Evolutionary conservation across 2,113 vertebrate species (phyloP).

Genomic region (Nycticryphes semicollaris): DNA sequence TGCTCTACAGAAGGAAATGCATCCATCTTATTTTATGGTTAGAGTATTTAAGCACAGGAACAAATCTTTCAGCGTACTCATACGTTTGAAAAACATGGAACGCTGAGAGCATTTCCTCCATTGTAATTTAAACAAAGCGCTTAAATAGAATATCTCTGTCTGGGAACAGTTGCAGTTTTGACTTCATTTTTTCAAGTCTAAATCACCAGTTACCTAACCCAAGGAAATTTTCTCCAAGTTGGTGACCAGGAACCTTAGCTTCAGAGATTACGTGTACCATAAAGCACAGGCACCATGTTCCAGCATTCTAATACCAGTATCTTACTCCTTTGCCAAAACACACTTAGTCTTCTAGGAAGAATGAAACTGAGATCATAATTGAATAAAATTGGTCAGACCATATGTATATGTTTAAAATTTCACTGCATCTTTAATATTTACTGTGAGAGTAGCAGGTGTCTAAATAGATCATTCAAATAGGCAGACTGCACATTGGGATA

Average conservation of each 20-base stretch:
- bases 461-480: neutral
- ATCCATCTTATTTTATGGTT: neutral
- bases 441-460: neutral
- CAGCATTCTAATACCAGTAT: neutral
- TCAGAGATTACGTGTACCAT: accelerated
- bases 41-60: neutral
- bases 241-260: neutral
- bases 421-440: neutral
- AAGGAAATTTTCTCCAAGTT: neutral
- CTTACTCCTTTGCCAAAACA: neutral
- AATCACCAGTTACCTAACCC: neutral
- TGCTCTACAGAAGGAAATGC: neutral
- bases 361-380: neutral
- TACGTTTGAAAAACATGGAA: neutral
- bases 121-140: neutral
- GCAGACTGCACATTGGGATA: neutral
- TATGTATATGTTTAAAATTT: neutral
- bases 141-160: neutral
- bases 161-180: neutral
- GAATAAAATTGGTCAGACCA: neutral
- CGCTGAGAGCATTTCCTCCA: neutral
- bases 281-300: neutral
- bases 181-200: neutral
- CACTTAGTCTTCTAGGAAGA: neutral
- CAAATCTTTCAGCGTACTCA: neutral